These are phyloP conservation scores for Coracopsis vasa DNA, from an alignment of 2,113 vertebrate species.

Conservation along the genomic window DNA sequence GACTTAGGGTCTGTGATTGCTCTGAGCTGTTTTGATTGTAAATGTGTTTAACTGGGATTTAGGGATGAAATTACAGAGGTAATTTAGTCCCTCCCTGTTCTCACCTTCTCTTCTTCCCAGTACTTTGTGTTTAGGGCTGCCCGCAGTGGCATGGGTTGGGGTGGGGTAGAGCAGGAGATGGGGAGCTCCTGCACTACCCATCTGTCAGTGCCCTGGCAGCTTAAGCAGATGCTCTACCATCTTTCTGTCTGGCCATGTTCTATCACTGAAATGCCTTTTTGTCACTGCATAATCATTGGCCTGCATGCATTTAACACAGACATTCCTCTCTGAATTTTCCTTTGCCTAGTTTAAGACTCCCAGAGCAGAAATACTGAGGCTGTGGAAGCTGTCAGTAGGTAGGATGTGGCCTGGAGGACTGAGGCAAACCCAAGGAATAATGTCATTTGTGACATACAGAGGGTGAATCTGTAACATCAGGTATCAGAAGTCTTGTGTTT, in stretches of 20 bases:
- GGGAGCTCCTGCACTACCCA: background rate
- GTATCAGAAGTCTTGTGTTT: background rate
- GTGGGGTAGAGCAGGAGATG: background rate
- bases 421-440: background rate
- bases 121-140: background rate
- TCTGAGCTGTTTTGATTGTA: background rate
- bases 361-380: background rate
- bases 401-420: background rate
- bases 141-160: background rate
- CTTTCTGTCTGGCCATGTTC: background rate
- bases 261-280: background rate
- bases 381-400: background rate
- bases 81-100: background rate
- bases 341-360: background rate
- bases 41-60: background rate
- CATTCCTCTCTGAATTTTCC: background rate
- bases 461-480: background rate
- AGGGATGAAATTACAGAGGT: background rate
- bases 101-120: background rate
- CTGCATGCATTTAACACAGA: background rate
- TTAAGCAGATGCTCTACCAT: background rate
- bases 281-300: background rate
- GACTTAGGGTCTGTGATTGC: background rate
- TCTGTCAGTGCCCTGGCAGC: background rate
- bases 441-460: background rate